Base-by-base conservation (phyloP, 2,113 vertebrate species). In the Elephantulus edwardii region DNA sequence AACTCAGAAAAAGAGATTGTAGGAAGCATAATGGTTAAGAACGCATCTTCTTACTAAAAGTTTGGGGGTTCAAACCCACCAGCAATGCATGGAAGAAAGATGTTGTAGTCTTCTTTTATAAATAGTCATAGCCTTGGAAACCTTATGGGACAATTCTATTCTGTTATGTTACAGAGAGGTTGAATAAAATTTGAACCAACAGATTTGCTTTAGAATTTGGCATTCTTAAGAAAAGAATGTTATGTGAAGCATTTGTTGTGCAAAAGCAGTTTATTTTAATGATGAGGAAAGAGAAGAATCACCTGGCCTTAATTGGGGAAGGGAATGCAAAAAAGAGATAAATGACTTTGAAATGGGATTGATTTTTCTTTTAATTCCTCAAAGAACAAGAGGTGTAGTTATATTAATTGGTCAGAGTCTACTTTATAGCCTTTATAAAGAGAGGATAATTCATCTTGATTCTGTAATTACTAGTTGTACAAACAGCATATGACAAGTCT, bases 341-440 rank as follows among this genome's bases (percentile, higher is more conserved):
- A 60, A 54, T 1, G 0, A 92, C 89, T 33, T 66, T 89, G 60
- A 86, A 95, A 90, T 30, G 19, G 80, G 77, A 91, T 94, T 83
- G 72, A 83, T 85, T 89, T 94, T 89, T 20, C 12, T 19, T 50
- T 93, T 90, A 76, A 88, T 84, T 88, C 68, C 54, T 93, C 71
- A 87, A 81, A 89, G 16, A 86, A 78, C 16, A 72, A 50, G 28
- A 95, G 50, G 42, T 44, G 86, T 54, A 28, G 30, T 52, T 95
- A 86, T 94, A 96, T 94, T 94, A 92, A 96, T 95, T 96, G 93
- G 78, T 50, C 96, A 86, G 56, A 96, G 84, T 83, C 83, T 95
- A 71, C 72, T 96, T 96, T 88, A 81, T 78, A 93, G 91, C 35
- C 74, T 94, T 96, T 93, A 94, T 94, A 96, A 95, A 82, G 22